A percentile compares a stretch with the other conserved stretches of the same genome.
Conservation (phyloP, 1,140 invertebrate species). For the Pseudomyrmex cubaensis region DNA sequence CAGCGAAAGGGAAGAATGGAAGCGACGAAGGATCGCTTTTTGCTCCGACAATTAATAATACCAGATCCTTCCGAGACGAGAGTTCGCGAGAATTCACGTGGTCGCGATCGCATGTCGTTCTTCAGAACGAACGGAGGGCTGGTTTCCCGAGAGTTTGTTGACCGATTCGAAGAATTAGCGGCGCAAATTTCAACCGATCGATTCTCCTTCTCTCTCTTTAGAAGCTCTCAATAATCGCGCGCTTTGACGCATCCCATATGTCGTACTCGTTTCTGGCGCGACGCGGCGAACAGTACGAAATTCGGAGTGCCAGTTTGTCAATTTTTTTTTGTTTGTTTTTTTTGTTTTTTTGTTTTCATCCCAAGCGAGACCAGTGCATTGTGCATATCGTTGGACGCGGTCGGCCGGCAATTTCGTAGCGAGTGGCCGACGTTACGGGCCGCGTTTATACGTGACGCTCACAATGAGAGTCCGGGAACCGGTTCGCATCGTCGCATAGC, state of each 20-base stretch:
- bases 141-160: constrained; percentile 26
- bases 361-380: constrained; percentile 4
- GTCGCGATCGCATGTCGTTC: constrained; percentile 29
- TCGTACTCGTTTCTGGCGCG: constrained; percentile 2
- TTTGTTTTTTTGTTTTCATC: not conserved
- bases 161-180: not conserved
- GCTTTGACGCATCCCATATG: constrained; percentile 67
- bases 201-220: constrained; percentile 6
- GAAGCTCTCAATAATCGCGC: constrained; percentile 31
- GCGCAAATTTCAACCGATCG: not conserved
- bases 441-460: constrained; percentile 16
- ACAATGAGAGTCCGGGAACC: constrained; percentile 34
- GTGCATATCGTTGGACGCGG: constrained; percentile 36
- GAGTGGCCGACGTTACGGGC: not conserved
- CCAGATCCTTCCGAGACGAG: not conserved
- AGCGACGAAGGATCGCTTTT: not conserved
- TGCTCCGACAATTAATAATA: constrained; percentile 13
- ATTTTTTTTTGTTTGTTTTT: constrained; percentile 32
- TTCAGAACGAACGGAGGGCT: constrained; percentile 14
- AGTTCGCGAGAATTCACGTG: constrained; percentile 13
- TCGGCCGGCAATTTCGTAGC: constrained; percentile 48
- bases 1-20: not conserved
- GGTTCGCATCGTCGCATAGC: constrained; percentile 24
- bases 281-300: constrained; percentile 17
- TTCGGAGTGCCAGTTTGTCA: constrained; percentile 8